Evolutionary conservation across 2,888 invertebrate species (phyloP).

Genomic region (Acrobasis repandana): DNA sequence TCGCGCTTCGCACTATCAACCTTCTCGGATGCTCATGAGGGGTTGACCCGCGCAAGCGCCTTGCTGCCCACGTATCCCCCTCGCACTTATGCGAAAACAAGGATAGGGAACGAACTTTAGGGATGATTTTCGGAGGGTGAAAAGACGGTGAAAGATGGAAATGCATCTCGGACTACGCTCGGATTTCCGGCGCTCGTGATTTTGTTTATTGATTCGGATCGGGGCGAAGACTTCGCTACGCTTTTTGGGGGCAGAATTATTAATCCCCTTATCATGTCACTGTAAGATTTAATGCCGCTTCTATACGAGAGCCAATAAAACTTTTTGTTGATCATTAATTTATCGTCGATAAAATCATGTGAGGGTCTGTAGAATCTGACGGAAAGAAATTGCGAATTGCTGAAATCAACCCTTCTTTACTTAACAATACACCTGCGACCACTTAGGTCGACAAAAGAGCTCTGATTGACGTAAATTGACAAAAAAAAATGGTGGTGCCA

Average conservation of each 20-base stretch:
- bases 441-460: conserved; percentile 52
- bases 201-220: conserved; percentile 81
- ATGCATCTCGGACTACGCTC: conserved; percentile 80
- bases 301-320: conserved; percentile 57
- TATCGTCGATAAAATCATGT: conserved; percentile 27
- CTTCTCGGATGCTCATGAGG: conserved; percentile 72
- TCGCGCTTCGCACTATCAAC: conserved; percentile 68
- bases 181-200: conserved; percentile 81
- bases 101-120: conserved; percentile 63
- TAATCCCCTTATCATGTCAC: conserved; percentile 71
- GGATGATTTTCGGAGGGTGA: conserved; percentile 80
- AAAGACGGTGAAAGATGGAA: conserved; percentile 81
- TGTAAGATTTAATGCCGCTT: conserved; percentile 63
- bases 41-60: conserved; percentile 76
- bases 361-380: conserved; percentile 25
- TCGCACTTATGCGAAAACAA: conserved; percentile 49
- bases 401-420: conserved; percentile 22
- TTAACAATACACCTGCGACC: conserved; percentile 58
- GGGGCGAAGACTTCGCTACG: conserved; percentile 52
- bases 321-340: conserved; percentile 35
- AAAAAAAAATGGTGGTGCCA: neutral
- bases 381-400: conserved; percentile 10
- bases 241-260: conserved; percentile 63
- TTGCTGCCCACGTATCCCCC: conserved; percentile 48
- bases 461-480: conserved; percentile 40